Evolutionary conservation across 2,113 vertebrate species (phyloP).

Genomic region (Anolis sagrei): DNA sequence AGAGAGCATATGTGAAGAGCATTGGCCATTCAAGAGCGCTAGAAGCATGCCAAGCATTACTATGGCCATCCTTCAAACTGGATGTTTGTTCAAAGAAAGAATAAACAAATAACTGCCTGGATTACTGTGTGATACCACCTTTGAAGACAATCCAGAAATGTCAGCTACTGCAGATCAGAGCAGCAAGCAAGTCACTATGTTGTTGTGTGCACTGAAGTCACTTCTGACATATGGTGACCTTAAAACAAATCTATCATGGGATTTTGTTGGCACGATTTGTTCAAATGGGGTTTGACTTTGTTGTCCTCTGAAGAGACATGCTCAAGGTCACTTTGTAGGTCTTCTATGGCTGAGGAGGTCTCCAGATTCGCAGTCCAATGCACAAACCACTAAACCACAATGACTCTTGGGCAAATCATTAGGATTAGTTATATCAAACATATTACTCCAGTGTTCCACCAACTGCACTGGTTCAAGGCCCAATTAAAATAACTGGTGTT

Average conservation of each 20-base stretch:
- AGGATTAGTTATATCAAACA: neutral
- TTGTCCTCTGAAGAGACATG: no score
- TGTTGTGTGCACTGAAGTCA: no score
- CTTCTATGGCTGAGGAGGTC: no score
- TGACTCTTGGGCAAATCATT: no score
- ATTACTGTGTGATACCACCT: neutral
- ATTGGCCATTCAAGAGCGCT: neutral
- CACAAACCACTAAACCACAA: no score
- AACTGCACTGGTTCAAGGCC: neutral
- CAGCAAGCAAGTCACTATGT: neutral
- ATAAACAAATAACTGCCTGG: neutral
- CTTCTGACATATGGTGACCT: no score
- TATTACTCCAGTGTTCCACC: neutral
- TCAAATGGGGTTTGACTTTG: no score
- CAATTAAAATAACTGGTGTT: neutral
- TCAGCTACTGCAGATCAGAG: neutral
- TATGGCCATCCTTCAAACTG: neutral
- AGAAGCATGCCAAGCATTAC: neutral
- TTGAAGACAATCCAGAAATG: neutral
- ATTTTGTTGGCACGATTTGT: no score
- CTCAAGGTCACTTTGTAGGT: no score
- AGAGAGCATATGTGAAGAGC: neutral
- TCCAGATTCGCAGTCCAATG: no score
- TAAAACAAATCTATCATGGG: no score
- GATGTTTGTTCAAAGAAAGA: constrained; percentile 35